Conservation (phyloP, 1,140 invertebrate species). For the Agraylea sexmaculata region DNA sequence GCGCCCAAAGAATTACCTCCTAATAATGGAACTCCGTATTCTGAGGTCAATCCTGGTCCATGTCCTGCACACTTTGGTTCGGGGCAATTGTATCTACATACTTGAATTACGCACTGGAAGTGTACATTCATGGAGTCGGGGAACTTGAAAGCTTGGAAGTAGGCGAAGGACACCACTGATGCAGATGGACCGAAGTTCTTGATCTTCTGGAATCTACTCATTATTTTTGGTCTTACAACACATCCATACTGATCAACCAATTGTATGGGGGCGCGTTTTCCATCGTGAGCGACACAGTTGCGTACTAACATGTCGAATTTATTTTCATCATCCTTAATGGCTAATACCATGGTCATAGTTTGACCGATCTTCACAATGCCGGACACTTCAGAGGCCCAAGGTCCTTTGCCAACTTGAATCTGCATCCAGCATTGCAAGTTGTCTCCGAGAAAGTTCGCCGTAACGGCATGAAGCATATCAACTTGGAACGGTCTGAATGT, state of each 20-base stretch:
- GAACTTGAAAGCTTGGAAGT: slow-evolving; percentile 96
- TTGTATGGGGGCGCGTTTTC: slow-evolving; percentile 83
- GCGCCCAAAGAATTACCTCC: slow-evolving; percentile 42
- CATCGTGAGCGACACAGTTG: slow-evolving; percentile 90
- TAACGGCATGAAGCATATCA: slow-evolving; percentile 87
- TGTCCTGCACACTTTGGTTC: slow-evolving; percentile 68
- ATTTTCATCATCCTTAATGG: slow-evolving; percentile 90
- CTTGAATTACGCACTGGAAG: slow-evolving; percentile 94
- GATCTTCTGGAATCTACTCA: slow-evolving; percentile 91
- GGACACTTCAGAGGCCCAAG: slow-evolving; percentile 88
- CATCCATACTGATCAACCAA: slow-evolving; percentile 86
- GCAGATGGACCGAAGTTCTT: slow-evolving; percentile 91
- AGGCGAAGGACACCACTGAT: slow-evolving; percentile 86
- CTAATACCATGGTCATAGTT: slow-evolving; percentile 92
- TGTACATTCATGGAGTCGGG: slow-evolving; percentile 95
- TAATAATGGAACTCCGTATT: slow-evolving; percentile 56
- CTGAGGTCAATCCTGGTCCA: slow-evolving; percentile 47
- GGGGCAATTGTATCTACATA: slow-evolving; percentile 85
- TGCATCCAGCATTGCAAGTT: slow-evolving; percentile 95
- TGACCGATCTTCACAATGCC: slow-evolving; percentile 92
- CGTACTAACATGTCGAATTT: slow-evolving; percentile 92
- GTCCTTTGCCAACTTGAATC: slow-evolving; percentile 88
- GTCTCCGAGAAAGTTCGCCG: slow-evolving; percentile 88
- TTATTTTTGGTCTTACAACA: slow-evolving; percentile 84
- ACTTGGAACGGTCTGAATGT: slow-evolving; percentile 90